Percentiles rank a stretch among this genome's conserved stretches.
These are phyloP conservation scores for Anarrhichthys ocellatus DNA, from an alignment of 2,113 vertebrate species.

Conservation along the genomic window DNA sequence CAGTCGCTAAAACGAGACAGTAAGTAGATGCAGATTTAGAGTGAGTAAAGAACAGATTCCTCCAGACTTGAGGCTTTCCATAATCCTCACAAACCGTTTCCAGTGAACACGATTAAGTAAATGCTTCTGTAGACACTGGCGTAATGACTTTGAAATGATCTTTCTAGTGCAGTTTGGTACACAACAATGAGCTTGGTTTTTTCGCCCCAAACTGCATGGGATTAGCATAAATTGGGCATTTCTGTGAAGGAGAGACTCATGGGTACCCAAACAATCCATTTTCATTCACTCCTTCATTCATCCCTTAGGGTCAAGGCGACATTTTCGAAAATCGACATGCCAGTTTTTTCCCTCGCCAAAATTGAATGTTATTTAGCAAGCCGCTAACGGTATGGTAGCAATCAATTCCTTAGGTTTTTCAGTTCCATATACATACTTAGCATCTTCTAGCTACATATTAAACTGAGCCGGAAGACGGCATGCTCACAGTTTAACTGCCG, in stretches of 20 bases:
- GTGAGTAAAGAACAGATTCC: neutral
- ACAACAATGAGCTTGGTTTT: neutral
- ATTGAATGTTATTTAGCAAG: neutral
- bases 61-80: neutral
- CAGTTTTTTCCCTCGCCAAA: too few relatives aligned
- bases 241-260: neutral
- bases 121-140: neutral
- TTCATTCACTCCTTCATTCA: neutral
- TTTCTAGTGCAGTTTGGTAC: neutral
- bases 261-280: neutral
- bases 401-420: neutral
- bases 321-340: neutral
- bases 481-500: neutral
- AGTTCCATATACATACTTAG: neutral
- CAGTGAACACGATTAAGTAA: neutral
- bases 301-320: neutral
- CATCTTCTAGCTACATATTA: too few relatives aligned
- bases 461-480: neutral
- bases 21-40: conserved; percentile 12
- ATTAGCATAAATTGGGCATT: neutral
- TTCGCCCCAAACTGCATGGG: too few relatives aligned
- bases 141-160: conserved; percentile 27
- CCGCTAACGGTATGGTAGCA: neutral
- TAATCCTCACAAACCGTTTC: conserved; percentile 1
- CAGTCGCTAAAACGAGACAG: neutral